These are phyloP conservation scores for Pseudochaenichthys georgianus DNA, from an alignment of 2,797 vertebrate species.

Conservation along the genomic window DNA sequence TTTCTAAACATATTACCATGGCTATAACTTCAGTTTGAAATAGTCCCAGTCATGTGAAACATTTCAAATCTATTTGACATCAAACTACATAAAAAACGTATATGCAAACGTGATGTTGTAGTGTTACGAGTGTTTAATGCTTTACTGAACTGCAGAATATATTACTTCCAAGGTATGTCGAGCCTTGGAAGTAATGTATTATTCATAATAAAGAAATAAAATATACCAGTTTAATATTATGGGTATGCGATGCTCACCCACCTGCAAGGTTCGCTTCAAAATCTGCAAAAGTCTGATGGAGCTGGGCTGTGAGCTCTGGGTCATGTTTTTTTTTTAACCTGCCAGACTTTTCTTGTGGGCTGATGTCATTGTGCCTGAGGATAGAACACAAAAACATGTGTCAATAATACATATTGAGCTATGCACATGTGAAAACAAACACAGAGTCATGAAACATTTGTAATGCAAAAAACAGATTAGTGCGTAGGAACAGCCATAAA, in stretches of 20 bases:
- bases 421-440: background rate
- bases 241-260: constrained; percentile 41
- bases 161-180: background rate
- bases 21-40: background rate
- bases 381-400: constrained; percentile 12
- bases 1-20: background rate
- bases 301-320: constrained; percentile 69
- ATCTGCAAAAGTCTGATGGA: constrained; percentile 84
- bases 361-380: constrained; percentile 67
- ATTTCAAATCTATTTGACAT: background rate
- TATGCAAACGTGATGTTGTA: background rate
- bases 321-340: constrained; percentile 68
- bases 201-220: background rate
- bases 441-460: background rate
- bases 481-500: background rate
- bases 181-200: background rate
- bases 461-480: constrained; percentile 2
- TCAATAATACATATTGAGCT: constrained; percentile 27
- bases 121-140: background rate
- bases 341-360: constrained; percentile 47
- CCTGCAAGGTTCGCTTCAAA: constrained; percentile 87
- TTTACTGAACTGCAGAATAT: constrained; percentile 2
- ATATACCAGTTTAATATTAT: background rate
- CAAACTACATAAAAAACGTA: background rate
- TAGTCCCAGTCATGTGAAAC: background rate